Percentiles rank a stretch among this genome's conserved stretches.
phyloP scores from a whole-genome alignment of 1,140 invertebrate genomes.

The Drosophila sechellia region DNA sequence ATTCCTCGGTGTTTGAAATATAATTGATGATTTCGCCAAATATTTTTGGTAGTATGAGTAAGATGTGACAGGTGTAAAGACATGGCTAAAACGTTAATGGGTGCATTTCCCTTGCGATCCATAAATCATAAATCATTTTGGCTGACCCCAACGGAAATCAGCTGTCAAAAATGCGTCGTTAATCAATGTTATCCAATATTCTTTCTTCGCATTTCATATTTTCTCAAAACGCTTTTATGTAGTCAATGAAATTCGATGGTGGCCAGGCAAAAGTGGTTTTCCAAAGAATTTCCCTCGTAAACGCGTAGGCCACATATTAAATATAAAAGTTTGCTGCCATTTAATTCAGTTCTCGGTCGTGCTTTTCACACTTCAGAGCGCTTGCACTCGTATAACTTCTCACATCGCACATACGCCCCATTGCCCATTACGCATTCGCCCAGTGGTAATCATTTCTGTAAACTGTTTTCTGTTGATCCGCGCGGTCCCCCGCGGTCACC shows the following conservation, averaged over 20 bases:
- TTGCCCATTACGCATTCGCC: conserved; percentile 75
- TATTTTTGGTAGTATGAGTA: conserved; percentile 13
- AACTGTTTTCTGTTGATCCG: conserved; percentile 79
- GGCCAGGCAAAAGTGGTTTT: background rate
- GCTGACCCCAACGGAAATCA: background rate
- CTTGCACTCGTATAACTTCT: conserved; percentile 32
- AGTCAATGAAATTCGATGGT: conserved; percentile 2
- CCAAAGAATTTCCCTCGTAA: conserved; percentile 26
- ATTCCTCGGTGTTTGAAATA: conserved; percentile 16
- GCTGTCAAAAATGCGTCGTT: conserved; percentile 1
- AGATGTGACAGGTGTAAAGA: conserved; percentile 60
- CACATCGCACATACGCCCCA: conserved; percentile 69
- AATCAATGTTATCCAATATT: conserved; percentile 13
- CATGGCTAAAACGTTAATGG: conserved; percentile 21
- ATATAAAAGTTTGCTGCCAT: conserved; percentile 29
- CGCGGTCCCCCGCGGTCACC: conserved; percentile 33
- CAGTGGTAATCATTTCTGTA: conserved; percentile 75
- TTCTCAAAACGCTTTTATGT: background rate
- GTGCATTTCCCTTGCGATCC: conserved; percentile 1
- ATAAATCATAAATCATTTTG: conserved; percentile 28
- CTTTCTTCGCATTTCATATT: background rate
- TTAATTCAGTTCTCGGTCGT: conserved; percentile 38
- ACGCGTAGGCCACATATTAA: conserved; percentile 26
- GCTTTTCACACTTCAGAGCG: conserved; percentile 42
- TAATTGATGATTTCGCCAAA: conserved; percentile 64